Evolutionary conservation across 1,140 invertebrate species (phyloP).

Genomic region (Hylaeus anthracinus): DNA sequence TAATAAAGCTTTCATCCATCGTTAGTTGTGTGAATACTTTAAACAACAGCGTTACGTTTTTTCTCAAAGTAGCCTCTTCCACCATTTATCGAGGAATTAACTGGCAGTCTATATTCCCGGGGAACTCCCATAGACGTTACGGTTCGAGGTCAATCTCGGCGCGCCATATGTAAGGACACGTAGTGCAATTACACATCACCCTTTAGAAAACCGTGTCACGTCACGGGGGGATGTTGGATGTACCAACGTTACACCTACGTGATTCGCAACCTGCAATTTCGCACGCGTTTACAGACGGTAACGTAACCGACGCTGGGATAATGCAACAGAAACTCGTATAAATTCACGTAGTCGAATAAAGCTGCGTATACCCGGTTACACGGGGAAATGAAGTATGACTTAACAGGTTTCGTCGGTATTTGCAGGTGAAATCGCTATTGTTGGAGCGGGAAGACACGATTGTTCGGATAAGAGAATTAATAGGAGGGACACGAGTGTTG

Average conservation of each 20-base stretch:
- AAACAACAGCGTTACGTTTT: no score
- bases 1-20: no score
- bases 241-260: constrained; percentile 30
- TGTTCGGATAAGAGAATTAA: neutral
- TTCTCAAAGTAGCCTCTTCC: no score
- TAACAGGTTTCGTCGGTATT: neutral
- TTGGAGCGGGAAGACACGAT: no score
- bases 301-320: constrained; percentile 19
- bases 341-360: constrained; percentile 22
- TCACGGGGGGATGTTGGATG: constrained; percentile 40
- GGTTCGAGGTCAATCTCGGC: neutral
- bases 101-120: neutral
- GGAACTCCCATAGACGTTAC: neutral
- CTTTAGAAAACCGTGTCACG: constrained; percentile 51
- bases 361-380: neutral
- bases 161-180: constrained; percentile 39
- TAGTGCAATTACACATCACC: constrained; percentile 47
- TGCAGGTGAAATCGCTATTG: no score
- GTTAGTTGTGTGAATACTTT: no score
- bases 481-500: no score
- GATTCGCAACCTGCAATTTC: constrained; percentile 43
- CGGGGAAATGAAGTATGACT: neutral
- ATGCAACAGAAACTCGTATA: constrained; percentile 16
- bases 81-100: neutral
- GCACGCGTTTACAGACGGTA: constrained; percentile 27